Evolutionary conservation across 1,140 invertebrate species (phyloP).

Genomic region (Armadillidium nasatum): DNA sequence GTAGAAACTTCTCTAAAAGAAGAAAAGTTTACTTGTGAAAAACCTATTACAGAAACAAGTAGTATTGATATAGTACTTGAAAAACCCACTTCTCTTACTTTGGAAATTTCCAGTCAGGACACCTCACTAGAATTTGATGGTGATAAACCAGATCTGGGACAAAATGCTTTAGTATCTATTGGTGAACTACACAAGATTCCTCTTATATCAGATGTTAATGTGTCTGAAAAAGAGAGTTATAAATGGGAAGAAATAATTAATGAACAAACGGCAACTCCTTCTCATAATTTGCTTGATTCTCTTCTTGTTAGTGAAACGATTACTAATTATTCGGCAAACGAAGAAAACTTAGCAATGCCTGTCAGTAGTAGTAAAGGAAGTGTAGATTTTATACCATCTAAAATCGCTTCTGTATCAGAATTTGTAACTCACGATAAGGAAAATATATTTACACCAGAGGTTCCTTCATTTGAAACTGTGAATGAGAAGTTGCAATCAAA

Average conservation of each 20-base stretch:
- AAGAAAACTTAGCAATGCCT: background rate
- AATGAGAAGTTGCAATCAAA: conserved; percentile 14
- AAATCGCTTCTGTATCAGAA: background rate
- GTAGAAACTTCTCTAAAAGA: too few species aligned
- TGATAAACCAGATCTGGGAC: background rate
- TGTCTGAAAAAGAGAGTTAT: background rate
- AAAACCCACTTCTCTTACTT: background rate
- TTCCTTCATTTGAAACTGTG: background rate
- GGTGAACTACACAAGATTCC: background rate
- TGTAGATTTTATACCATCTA: background rate
- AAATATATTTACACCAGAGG: background rate
- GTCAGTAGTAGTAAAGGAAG: background rate
- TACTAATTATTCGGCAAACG: background rate
- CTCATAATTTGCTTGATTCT: conserved; percentile 46
- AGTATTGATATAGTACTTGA: background rate
- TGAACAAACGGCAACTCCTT: background rate
- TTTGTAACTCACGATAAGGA: background rate
- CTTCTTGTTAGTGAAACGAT: background rate
- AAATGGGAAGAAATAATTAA: background rate
- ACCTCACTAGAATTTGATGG: background rate
- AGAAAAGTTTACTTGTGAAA: too few species aligned
- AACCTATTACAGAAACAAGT: background rate
- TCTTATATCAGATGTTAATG: background rate
- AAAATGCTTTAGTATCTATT: background rate
- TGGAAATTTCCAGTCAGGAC: background rate